phyloP scores from a whole-genome alignment of 2,113 vertebrate species.

The Arvicanthis niloticus region DNA sequence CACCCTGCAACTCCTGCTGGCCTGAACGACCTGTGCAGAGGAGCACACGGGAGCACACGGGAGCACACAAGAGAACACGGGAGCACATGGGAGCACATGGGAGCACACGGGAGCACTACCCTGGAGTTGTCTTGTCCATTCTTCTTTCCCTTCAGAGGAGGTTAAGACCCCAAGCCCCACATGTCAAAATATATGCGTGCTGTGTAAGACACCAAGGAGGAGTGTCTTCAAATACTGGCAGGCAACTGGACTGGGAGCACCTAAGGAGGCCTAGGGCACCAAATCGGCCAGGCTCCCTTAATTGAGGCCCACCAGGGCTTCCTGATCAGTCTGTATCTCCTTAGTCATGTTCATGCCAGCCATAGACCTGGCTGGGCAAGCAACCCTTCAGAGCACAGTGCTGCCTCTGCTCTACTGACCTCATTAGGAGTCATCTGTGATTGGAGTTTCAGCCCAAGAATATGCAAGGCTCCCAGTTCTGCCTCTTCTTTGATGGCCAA shows the following conservation, averaged over 20 bases:
- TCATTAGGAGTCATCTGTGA: not conserved
- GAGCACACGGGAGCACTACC: not conserved
- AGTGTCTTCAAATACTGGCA: not conserved
- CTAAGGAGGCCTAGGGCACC: constrained; percentile 64
- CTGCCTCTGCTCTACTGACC: not conserved
- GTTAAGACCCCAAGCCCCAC: not conserved
- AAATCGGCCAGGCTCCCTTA: not conserved
- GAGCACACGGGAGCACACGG: not conserved
- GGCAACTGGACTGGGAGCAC: constrained; percentile 32
- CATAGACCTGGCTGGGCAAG: not conserved
- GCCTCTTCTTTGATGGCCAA: not conserved
- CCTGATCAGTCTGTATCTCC: not conserved
- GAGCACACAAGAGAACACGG: too few relatives aligned
- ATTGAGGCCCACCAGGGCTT: not conserved
- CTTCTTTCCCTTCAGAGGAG: not conserved
- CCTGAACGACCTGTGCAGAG: not conserved
- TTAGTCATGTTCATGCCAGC: not conserved
- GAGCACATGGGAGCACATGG: too few relatives aligned
- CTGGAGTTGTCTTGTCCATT: not conserved
- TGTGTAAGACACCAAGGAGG: not conserved
- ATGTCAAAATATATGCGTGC: not conserved
- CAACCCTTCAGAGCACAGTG: not conserved
- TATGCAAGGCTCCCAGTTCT: not conserved
- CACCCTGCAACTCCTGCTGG: not conserved
- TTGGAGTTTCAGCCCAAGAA: constrained; percentile 3